Percentiles rank a stretch among this genome's conserved stretches.
These are phyloP conservation scores for Megamerina dolium DNA, from an alignment of 2,888 invertebrate genomes.

Conservation along the genomic window DNA sequence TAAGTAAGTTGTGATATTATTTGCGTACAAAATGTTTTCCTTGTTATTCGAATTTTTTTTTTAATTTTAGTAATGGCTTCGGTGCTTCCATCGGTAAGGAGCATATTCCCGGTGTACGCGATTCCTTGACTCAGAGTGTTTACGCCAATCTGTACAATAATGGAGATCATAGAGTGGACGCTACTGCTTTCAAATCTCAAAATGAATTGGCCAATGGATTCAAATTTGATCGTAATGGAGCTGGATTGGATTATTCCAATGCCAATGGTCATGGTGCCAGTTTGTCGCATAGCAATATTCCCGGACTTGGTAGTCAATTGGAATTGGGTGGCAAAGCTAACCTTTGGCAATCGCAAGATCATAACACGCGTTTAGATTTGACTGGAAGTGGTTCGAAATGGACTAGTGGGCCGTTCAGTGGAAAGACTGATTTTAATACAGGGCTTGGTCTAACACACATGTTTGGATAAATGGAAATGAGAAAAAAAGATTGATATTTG, in stretches of 20 bases:
- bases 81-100: slow-evolving; percentile 18
- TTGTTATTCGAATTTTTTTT: not conserved
- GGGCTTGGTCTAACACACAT: slow-evolving; percentile 30
- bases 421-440: slow-evolving; percentile 24
- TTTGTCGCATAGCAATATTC: slow-evolving; percentile 32
- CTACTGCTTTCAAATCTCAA: slow-evolving; percentile 35
- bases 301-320: slow-evolving; percentile 32
- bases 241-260: slow-evolving; percentile 33
- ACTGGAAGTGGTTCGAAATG: slow-evolving; percentile 27
- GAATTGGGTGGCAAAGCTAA: slow-evolving; percentile 27
- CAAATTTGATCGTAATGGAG: slow-evolving; percentile 36
- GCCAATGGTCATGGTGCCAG: slow-evolving; percentile 32
- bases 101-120: slow-evolving; percentile 22
- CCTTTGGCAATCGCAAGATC: slow-evolving; percentile 28
- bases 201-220: slow-evolving; percentile 37
- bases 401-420: slow-evolving; percentile 24
- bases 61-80: slow-evolving; percentile 18
- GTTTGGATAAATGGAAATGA: slow-evolving; percentile 32
- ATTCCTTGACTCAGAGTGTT: slow-evolving; percentile 19
- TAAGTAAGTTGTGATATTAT: slow-evolving; percentile 19
- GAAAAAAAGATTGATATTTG: no score
- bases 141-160: slow-evolving; percentile 30
- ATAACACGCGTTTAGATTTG: slow-evolving; percentile 28
- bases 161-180: slow-evolving; percentile 31
- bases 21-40: not conserved